phyloP scores from a whole-genome alignment of 2,113 vertebrate species.

The Lutjanus erythropterus region DNA sequence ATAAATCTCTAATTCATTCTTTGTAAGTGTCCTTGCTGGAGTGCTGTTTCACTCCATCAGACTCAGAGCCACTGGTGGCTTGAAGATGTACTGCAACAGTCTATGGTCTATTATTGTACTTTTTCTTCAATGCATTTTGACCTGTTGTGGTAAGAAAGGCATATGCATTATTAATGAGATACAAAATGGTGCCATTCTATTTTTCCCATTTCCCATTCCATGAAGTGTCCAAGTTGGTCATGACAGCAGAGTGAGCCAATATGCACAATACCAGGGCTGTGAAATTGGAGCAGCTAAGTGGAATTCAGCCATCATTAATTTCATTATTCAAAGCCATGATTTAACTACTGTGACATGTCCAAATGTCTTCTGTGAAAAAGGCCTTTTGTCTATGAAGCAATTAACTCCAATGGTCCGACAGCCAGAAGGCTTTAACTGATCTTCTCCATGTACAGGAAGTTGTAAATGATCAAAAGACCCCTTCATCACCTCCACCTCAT shows the following conservation, averaged over 20 bases:
- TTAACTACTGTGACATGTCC: background rate
- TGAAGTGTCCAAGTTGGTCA: no score
- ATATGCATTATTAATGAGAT: no score
- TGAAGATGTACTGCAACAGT: background rate
- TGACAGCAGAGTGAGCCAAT: background rate
- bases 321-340: no score
- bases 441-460: background rate
- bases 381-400: background rate
- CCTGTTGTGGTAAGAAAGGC: no score
- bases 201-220: no score
- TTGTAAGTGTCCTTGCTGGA: no score
- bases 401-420: background rate
- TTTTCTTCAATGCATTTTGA: no score
- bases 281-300: background rate
- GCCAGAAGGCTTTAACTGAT: background rate
- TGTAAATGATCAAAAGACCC: slow-evolving; percentile 30
- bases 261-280: background rate
- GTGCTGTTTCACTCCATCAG: background rate
- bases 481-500: slow-evolving; percentile 16
- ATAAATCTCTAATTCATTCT: no score
- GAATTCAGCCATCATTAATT: background rate
- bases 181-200: no score
- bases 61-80: background rate
- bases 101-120: no score
- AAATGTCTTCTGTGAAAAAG: background rate